Conservation (phyloP, 2,113 vertebrate genomes). For the Elachura formosa region DNA sequence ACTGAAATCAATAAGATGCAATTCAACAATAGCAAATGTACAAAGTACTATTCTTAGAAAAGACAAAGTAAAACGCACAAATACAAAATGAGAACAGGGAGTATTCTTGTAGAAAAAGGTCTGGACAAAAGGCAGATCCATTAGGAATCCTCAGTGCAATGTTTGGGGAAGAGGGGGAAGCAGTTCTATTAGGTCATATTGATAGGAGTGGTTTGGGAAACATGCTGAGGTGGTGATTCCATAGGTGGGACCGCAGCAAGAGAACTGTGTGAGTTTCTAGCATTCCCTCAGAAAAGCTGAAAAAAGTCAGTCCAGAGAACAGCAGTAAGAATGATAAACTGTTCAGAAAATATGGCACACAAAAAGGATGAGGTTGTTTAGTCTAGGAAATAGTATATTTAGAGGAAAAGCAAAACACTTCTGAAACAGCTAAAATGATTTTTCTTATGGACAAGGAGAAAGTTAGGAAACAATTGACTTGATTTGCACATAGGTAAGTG, state of each 20-base stretch:
- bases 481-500: not conserved
- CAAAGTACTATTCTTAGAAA: not conserved
- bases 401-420: not conserved
- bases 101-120: not conserved
- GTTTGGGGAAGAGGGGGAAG: rapidly evolving
- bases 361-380: not conserved
- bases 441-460: not conserved
- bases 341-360: not conserved
- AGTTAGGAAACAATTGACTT: not conserved
- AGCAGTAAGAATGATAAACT: not conserved
- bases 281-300: not conserved
- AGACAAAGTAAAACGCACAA: not conserved
- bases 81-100: not conserved
- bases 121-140: not conserved
- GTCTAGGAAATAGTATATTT: not conserved
- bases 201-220: not conserved
- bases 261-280: not conserved
- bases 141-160: not conserved
- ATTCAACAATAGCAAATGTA: not conserved
- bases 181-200: not conserved
- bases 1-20: not conserved
- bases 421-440: not conserved
- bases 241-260: not conserved
- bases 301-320: not conserved
- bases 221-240: not conserved